phyloP scores from a whole-genome alignment of 2,797 vertebrate species.

The Lepilemur ruficaudatus region DNA sequence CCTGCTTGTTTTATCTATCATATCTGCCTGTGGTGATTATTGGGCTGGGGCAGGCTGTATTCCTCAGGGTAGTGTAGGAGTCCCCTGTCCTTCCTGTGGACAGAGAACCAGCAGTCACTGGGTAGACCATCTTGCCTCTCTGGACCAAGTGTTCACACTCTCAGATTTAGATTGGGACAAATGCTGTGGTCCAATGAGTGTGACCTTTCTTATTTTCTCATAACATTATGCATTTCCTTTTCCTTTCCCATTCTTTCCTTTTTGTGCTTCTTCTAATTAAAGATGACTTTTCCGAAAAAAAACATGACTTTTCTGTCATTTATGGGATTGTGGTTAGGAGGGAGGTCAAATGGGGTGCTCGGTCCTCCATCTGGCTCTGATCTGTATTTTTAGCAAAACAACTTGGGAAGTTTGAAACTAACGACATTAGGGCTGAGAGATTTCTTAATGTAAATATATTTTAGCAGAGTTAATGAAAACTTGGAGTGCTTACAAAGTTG shows the following conservation, averaged over 20 bases:
- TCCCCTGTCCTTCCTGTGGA: not conserved
- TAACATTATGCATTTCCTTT: not conserved
- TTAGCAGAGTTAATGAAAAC: constrained; percentile 77
- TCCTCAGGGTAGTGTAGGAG: not conserved
- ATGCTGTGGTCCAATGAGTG: not conserved
- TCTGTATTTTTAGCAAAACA: constrained; percentile 75
- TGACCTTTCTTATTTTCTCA: not conserved
- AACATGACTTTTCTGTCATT: constrained; percentile 4
- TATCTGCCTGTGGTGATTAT: not conserved
- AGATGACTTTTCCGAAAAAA: not conserved
- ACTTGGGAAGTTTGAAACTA: constrained; percentile 75
- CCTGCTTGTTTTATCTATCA: not conserved
- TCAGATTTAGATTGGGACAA: not conserved
- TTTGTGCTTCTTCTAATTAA: constrained; percentile 15
- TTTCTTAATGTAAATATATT: constrained; percentile 79
- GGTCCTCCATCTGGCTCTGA: constrained; percentile 68
- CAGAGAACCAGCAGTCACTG: too few relatives aligned
- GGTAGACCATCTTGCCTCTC: not conserved
- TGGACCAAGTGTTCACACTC: not conserved
- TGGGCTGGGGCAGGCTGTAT: not conserved
- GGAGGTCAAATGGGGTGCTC: constrained; percentile 63
- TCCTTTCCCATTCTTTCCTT: not conserved
- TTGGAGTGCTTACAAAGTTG: constrained; percentile 74
- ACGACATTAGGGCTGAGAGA: constrained; percentile 72
- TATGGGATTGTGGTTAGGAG: constrained; percentile 13